Base-by-base conservation (phyloP, 1,140 invertebrate genomes). In the Drosophila sproati region DNA sequence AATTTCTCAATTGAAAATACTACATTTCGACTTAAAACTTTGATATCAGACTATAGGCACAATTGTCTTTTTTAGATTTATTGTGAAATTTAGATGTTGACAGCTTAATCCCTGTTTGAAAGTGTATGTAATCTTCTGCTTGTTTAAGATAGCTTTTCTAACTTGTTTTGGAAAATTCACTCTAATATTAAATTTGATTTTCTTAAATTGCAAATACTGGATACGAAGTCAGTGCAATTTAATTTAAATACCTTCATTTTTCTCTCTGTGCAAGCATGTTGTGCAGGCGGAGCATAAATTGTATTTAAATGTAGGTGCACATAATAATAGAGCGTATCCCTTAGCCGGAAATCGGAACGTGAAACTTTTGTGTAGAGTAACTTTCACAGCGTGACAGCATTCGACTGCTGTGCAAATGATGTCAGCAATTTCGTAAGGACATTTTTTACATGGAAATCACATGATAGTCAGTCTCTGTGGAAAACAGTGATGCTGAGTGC, bases 211-310 rank as follows among this genome's bases (percentile, higher is more conserved):
- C 20, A 20, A 20, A 20, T 20, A 20, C 20, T 39, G 37, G 0
- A 4, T 39, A 2, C 37, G 39, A 41, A 2, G 8, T 41, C 0
- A 41, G 39, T 37, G 2, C 35, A 8, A 6, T 37, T 7, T 8
- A 2, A 2, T 6, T 37, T 37, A 5, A 20, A 5, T 7, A 37
- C 35, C 35, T 7, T 1, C 35, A 7, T 43, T 43, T n/a, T 43
- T 43, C 39, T 43, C 10, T 10, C 34, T 39, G 35, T 5, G 5
- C 48, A 52, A 34, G 31, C 31, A 12, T 52, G 37, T 54, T 35
- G 60, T 67, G 61, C 39, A 78, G 79, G 82, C 76, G 76, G n/a
- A n/a, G 71, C 48, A 77, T 77, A 77, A 73, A 70, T 85, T 82
- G 39, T 73, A 68, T 67, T 59, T 68, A 45, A 48, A 81, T 75